Conservation (phyloP, 1,140 invertebrate species). For the Aplysia californica region DNA sequence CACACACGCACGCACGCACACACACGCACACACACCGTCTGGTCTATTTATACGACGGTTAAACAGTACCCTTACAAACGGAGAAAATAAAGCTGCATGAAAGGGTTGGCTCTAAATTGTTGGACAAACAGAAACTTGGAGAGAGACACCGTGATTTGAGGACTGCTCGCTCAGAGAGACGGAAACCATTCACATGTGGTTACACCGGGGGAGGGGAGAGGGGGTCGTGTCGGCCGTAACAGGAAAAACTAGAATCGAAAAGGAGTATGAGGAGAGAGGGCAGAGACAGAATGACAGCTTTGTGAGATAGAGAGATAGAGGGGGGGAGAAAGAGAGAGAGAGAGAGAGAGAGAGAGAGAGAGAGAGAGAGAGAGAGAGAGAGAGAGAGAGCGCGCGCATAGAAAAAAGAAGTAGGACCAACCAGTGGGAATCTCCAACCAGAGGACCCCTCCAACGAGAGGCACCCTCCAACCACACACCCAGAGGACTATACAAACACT, state of each 20-base stretch:
- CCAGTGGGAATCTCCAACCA: not conserved
- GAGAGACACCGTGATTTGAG: too few species aligned
- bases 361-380: not conserved
- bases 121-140: not conserved
- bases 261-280: slow-evolving; percentile 12
- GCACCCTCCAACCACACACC: not conserved
- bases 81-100: too few species aligned
- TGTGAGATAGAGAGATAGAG: not conserved
- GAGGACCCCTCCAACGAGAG: not conserved
- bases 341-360: not conserved
- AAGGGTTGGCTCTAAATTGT: too few species aligned
- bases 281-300: slow-evolving; percentile 1
- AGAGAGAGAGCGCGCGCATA: not conserved
- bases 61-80: too few species aligned
- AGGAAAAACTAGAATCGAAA: not conserved
- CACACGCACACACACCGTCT: too few species aligned
- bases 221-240: not conserved
- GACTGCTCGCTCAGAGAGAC: too few species aligned
- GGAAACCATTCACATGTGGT: too few species aligned
- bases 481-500: too few species aligned
- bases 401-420: not conserved
- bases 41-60: too few species aligned
- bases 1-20: too few species aligned
- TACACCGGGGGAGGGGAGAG: too few species aligned
- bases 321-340: not conserved